Evolutionary conservation across 2,888 invertebrate genomes (phyloP).

Genomic region (Anodontia alba): DNA sequence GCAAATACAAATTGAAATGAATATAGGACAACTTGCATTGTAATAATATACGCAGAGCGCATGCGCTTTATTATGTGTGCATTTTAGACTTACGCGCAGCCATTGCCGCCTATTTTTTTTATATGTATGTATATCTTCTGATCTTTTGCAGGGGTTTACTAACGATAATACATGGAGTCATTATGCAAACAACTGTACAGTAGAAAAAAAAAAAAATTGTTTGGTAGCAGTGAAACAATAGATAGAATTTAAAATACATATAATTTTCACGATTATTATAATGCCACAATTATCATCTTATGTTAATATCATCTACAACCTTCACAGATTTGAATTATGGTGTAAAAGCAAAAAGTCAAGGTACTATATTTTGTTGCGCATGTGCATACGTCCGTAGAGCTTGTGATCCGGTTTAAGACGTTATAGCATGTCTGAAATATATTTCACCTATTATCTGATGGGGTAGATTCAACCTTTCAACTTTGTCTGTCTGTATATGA

Average conservation of each 20-base stretch:
- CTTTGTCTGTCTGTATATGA: background rate
- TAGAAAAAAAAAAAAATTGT: background rate
- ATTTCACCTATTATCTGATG: slow-evolving; percentile 10
- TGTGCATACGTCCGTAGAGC: slow-evolving; percentile 10
- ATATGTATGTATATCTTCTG: background rate
- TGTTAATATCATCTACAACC: background rate
- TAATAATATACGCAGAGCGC: background rate
- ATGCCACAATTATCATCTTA: background rate
- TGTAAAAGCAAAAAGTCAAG: background rate
- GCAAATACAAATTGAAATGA: background rate
- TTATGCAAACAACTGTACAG: background rate
- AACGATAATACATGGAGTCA: background rate
- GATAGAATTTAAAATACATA: background rate
- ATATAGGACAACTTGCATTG: slow-evolving; percentile 4
- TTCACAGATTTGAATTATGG: slow-evolving; percentile 10
- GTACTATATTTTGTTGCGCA: slow-evolving; percentile 16
- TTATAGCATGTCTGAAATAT: slow-evolving; percentile 12
- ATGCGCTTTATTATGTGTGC: slow-evolving; percentile 5
- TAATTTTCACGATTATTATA: background rate
- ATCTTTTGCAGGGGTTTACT: slow-evolving; percentile 11
- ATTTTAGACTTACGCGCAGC: background rate
- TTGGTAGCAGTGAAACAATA: background rate
- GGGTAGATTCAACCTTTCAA: slow-evolving; percentile 7
- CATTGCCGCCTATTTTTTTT: slow-evolving; percentile 2
- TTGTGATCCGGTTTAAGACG: slow-evolving; percentile 11